Conservation (phyloP, 1,140 invertebrate genomes). For the Conopomorpha cramerella region DNA sequence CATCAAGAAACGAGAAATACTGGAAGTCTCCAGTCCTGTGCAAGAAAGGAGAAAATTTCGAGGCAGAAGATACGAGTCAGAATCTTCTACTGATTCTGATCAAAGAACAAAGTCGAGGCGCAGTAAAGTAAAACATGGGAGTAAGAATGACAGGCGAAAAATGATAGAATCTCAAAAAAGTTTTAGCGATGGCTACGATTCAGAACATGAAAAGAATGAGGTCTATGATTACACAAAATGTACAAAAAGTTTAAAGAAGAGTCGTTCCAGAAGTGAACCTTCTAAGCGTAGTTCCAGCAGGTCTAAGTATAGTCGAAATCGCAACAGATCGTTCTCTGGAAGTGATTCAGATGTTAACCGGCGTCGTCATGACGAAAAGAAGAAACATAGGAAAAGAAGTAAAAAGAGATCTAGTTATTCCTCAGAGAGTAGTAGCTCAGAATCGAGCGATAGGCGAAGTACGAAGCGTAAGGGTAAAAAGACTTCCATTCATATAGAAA, state of each 20-base stretch:
- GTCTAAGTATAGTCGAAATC: conserved; percentile 21
- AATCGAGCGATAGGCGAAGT: conserved; percentile 34
- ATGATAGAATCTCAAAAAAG: conserved; percentile 46
- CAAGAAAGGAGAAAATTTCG: conserved; percentile 21
- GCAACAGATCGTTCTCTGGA: conserved; percentile 31
- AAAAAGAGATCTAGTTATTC: conserved; percentile 29
- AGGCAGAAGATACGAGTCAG: conserved; percentile 21
- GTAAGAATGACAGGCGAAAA: too few relatives aligned
- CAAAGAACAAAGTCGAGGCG: conserved; percentile 23
- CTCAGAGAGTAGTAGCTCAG: conserved; percentile 36
- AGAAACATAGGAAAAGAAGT: conserved; percentile 32
- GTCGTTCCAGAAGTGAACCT: conserved; percentile 48
- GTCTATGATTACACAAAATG: conserved; percentile 20
- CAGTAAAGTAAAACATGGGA: too few relatives aligned
- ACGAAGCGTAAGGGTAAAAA: conserved; percentile 47
- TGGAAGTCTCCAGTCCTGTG: conserved; percentile 44
- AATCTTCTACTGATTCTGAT: conserved; percentile 23
- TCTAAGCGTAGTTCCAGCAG: conserved; percentile 30
- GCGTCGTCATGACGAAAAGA: conserved; percentile 29
- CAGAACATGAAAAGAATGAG: conserved; percentile 28
- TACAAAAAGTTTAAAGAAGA: conserved; percentile 31
- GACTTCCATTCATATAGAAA: conserved; percentile 49
- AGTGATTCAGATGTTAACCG: conserved; percentile 39
- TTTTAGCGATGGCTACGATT: conserved; percentile 58
- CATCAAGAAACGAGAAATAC: conserved; percentile 55